Evolutionary conservation across 2,113 vertebrate genomes (phyloP).

Genomic region (Malurus alboscapulatus): DNA sequence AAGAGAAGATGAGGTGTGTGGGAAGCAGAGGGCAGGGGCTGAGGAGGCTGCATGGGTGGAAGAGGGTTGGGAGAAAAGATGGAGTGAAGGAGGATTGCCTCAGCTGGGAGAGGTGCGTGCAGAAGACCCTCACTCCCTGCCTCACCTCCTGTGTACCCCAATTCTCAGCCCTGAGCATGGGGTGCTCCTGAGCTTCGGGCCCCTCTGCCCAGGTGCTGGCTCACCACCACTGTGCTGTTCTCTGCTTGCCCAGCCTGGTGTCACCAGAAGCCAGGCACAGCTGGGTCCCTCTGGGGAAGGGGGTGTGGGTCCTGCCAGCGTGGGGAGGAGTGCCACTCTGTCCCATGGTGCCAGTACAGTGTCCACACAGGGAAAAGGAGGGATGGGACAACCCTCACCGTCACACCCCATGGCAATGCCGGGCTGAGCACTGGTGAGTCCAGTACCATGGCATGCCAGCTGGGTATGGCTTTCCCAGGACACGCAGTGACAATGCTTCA

Average conservation of each 20-base stretch:
- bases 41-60: background rate
- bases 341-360: background rate
- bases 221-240: rapidly evolving
- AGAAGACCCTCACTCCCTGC: background rate
- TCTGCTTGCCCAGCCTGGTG: background rate
- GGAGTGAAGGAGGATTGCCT: background rate
- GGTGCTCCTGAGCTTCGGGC: background rate
- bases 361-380: background rate
- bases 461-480: background rate
- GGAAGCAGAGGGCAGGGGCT: background rate
- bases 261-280: background rate
- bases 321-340: background rate
- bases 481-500: background rate
- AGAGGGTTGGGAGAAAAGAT: background rate
- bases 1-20: background rate
- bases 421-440: background rate
- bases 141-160: background rate
- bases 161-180: rapidly evolving
- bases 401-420: background rate
- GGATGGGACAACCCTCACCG: rapidly evolving
- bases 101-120: background rate
- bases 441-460: rapidly evolving
- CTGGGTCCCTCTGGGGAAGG: background rate
- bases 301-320: rapidly evolving
- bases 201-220: background rate